These are phyloP conservation scores for Syndactyla subalaris DNA, from an alignment of 2,797 vertebrate genomes.

Conservation along the genomic window DNA sequence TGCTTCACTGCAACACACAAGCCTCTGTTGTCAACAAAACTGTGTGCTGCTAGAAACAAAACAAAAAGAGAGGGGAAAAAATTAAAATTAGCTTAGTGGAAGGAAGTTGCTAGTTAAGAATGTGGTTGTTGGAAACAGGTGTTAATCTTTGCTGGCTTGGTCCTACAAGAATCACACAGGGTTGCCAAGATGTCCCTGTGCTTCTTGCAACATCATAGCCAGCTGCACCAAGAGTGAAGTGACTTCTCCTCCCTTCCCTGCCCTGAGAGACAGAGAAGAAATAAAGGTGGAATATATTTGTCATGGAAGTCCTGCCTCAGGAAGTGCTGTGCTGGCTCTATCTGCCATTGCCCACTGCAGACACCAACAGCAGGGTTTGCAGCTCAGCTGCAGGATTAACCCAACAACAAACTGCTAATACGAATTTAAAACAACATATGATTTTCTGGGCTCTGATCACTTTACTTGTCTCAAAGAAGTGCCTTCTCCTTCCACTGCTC, in stretches of 20 bases:
- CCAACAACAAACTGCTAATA: not conserved
- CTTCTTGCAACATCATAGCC: not conserved
- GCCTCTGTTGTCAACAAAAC: not conserved
- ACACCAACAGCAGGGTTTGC: not conserved
- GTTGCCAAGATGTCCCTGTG: not conserved
- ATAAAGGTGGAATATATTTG: not conserved
- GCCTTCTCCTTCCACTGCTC: not conserved
- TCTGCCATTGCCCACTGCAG: not conserved
- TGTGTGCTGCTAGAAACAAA: not conserved
- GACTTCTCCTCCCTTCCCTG: not conserved
- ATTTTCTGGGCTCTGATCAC: not conserved
- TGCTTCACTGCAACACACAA: not conserved
- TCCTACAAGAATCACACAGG: not conserved
- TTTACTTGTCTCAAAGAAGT: not conserved
- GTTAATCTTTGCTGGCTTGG: conserved; percentile 32
- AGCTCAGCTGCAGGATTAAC: not conserved
- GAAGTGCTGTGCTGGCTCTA: not conserved
- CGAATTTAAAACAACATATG: accelerated
- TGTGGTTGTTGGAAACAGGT: conserved; percentile 18
- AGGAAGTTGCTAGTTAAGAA: conserved; percentile 40
- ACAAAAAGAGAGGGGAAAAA: not conserved
- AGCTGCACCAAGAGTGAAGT: not conserved
- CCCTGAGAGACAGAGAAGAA: not conserved
- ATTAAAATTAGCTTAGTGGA: not conserved
- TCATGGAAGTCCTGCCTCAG: not conserved